These are phyloP conservation scores for Euwallacea similis DNA, from an alignment of 1,140 invertebrate genomes.

Conservation along the genomic window DNA sequence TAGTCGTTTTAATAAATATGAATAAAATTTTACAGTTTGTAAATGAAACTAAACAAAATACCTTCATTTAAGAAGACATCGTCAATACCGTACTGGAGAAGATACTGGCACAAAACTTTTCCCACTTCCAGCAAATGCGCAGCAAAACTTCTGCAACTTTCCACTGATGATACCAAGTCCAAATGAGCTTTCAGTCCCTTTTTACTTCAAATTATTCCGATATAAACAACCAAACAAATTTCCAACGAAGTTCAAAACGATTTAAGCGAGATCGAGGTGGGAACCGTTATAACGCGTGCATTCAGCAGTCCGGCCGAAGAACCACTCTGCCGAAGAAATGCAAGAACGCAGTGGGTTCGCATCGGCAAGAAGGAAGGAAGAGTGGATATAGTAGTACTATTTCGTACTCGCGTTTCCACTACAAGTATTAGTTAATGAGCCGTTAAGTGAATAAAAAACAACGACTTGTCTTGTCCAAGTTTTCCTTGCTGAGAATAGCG, in stretches of 20 bases:
- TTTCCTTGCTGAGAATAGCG: background rate
- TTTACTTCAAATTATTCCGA: background rate
- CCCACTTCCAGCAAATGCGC: background rate
- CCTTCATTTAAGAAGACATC: too few species aligned
- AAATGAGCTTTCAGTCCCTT: background rate
- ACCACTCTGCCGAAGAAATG: conserved; percentile 16
- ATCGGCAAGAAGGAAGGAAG: conserved; percentile 28
- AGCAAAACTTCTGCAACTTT: background rate
- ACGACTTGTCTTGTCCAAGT: background rate
- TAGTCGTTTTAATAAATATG: too few species aligned
- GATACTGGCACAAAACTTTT: background rate
- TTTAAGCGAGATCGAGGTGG: background rate
- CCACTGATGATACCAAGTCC: background rate
- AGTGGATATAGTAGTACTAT: conserved; percentile 20
- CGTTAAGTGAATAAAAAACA: conserved; percentile 21
- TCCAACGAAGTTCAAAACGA: background rate
- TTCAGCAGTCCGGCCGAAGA: background rate
- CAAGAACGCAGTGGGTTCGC: conserved; percentile 10
- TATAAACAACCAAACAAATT: too few species aligned
- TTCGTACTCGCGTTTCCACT: conserved; percentile 11
- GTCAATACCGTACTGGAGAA: too few species aligned
- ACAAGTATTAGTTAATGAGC: conserved; percentile 19
- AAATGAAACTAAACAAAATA: too few species aligned
- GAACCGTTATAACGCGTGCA: conserved; percentile 16
- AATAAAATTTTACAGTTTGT: too few species aligned